These are phyloP conservation scores for Hephaestus fuliginosus DNA, from an alignment of 2,797 vertebrate genomes.

Conservation along the genomic window DNA sequence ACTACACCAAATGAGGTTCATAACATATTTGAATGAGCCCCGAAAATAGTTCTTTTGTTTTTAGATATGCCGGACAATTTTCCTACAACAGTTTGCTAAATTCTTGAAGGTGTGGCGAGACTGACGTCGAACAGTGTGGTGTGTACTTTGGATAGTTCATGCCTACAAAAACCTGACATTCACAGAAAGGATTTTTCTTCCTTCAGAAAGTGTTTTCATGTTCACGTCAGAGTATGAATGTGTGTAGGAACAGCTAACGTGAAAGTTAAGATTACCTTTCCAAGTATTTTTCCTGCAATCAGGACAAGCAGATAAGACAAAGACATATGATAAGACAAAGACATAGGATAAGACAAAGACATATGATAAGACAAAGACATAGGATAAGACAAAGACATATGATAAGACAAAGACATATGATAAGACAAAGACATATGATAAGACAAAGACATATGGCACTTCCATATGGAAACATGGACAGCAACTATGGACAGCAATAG, in stretches of 20 bases:
- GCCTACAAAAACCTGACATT: no score
- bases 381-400: no score
- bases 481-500: slow-evolving; percentile 1
- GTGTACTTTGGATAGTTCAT: no score
- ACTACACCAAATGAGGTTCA: neutral
- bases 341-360: slow-evolving; percentile 7
- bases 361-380: slow-evolving; percentile 9
- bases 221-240: no score
- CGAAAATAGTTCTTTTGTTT: neutral
- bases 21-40: slow-evolving; percentile 14
- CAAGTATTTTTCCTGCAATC: neutral
- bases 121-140: no score
- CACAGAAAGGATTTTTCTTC: no score
- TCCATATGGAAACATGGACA: slow-evolving; percentile 42
- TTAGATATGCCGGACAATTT: neutral
- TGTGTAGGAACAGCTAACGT: no score
- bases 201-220: no score
- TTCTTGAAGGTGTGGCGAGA: no score
- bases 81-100: neutral
- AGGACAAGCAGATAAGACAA: neutral
- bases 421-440: no score
- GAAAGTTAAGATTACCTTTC: neutral
- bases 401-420: slow-evolving; percentile 35
- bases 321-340: slow-evolving; percentile 28
- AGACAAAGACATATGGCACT: slow-evolving; percentile 24